Evolutionary conservation across 2,888 invertebrate genomes (phyloP), one percentile per base, ranked within the genome.

Genomic region (Theretra japonica): DNA sequence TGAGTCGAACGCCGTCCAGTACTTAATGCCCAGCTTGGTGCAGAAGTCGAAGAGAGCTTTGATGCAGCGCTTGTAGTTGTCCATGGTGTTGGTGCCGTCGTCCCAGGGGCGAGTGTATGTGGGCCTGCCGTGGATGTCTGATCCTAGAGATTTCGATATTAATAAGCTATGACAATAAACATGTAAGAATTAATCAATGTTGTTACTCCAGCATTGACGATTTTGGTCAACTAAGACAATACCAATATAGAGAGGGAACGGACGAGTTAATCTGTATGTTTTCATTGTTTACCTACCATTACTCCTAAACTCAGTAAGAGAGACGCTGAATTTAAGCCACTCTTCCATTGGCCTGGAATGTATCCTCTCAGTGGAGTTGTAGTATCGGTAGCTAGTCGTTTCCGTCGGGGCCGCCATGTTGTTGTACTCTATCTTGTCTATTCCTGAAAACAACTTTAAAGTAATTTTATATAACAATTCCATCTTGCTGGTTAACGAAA

Each of bases 1-100:
- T 0, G 95, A 88, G 81, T 96, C 96, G 76, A 95, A 95, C 28
- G 96, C 96, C 0, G 96, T 95, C 96, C 96, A 96, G 85, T 95
- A 95, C 76, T 95, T 95, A 17, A 96, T 83, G 77, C 96, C 96
- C 0, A 96, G 92, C 80, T 96, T 96, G 4, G 86, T 79, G 85
- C 96, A 96, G 74, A 96, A 93, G 75, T 96, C 96, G 86, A 96
- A 96, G 2, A 95, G 94, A 0, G 96, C 96, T 74, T 95, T 91
- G 60, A 96, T 83, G 69, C 95, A 90, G 4, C 95, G 92, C 75
- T 96, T 96, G 80, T 95, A 94, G 83, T 95, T 96, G 19, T 95
- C 96, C 75, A 96, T 74, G 1, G 94, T 86, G 77, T 95, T 88
- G 1, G 94, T 90, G 62, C 91, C 92, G 82, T 96, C 96, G 78